These are phyloP conservation scores for Metopia argyrocephala DNA, from an alignment of 2,888 invertebrate genomes.

Conservation along the genomic window DNA sequence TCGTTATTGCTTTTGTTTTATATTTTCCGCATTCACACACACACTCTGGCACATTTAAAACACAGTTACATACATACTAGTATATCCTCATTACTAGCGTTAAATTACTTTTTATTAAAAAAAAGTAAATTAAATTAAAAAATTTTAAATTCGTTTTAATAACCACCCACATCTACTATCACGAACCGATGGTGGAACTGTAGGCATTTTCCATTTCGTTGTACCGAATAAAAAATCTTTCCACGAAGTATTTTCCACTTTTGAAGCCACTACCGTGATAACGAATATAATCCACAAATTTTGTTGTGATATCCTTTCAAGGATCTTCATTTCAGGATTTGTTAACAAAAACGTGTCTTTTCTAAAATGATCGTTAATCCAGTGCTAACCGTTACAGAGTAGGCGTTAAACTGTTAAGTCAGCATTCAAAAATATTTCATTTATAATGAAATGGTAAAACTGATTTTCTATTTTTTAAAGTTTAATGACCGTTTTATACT, in stretches of 20 bases:
- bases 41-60: too few species aligned
- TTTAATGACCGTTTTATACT: slow-evolving; percentile 72
- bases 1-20: too few species aligned
- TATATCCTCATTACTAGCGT: too few species aligned
- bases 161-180: slow-evolving; percentile 74
- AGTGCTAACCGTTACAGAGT: slow-evolving; percentile 47
- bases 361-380: background rate
- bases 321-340: slow-evolving; percentile 40
- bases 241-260: slow-evolving; percentile 70
- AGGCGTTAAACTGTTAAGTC: slow-evolving; percentile 67
- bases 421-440: slow-evolving; percentile 66
- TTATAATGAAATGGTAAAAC: slow-evolving; percentile 68
- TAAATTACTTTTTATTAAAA: too few species aligned
- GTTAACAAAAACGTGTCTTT: background rate
- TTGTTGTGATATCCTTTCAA: slow-evolving; percentile 36
- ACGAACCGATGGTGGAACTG: slow-evolving; percentile 57
- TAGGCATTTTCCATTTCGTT: slow-evolving; percentile 70
- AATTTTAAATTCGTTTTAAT: too few species aligned
- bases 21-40: too few species aligned
- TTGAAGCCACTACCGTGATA: slow-evolving; percentile 34
- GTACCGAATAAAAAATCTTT: slow-evolving; percentile 75
- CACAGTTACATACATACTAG: too few species aligned
- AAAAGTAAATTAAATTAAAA: too few species aligned
- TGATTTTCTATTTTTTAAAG: too few species aligned
- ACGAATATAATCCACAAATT: slow-evolving; percentile 33